Evolutionary conservation across 2,113 vertebrate species (phyloP).

Genomic region (Antigone vipio): DNA sequence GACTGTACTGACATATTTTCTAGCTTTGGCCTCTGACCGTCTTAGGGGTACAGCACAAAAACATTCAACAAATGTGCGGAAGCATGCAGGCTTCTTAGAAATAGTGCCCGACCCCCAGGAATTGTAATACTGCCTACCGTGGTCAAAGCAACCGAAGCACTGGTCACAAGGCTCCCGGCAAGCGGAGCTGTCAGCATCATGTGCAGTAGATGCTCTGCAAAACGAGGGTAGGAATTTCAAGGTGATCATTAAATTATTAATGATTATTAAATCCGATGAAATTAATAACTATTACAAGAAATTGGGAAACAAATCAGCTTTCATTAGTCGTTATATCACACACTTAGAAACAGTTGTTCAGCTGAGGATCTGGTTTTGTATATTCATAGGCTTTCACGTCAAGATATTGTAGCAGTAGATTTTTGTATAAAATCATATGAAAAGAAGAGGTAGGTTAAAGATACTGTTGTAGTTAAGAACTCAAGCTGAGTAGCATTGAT

Average conservation of each 20-base stretch:
- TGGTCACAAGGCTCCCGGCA: not conserved
- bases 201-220: not conserved
- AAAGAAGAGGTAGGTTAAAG: not conserved
- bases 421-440: not conserved
- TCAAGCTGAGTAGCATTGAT: not conserved
- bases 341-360: not conserved
- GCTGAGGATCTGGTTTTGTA: not conserved
- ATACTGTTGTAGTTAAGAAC: not conserved
- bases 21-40: not conserved
- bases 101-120: fast-evolving
- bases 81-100: not conserved
- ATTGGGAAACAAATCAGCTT: not conserved
- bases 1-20: not conserved
- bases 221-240: not conserved
- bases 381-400: not conserved
- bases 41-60: not conserved
- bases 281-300: not conserved
- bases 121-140: fast-evolving
- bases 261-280: too few species aligned
- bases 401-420: too few species aligned
- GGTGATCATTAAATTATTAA: not conserved
- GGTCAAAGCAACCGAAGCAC: not conserved
- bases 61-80: not conserved
- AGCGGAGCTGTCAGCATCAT: not conserved
- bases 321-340: not conserved